Base-by-base conservation (phyloP, 1,140 invertebrate species). In the Caenorhabditis briggsae region DNA sequence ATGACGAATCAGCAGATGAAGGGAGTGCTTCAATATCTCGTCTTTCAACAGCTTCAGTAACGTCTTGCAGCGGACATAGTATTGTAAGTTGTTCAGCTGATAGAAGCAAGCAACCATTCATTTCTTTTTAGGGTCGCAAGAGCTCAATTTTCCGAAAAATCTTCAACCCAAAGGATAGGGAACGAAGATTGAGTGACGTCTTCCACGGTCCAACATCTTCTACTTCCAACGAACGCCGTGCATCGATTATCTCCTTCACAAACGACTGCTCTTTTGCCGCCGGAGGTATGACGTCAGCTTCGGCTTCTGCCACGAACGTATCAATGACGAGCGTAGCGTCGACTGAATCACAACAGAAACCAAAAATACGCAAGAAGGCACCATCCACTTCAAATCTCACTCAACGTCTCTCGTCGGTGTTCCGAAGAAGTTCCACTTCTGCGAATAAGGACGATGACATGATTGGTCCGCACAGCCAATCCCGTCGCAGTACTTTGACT, bases 61-160 rank as follows among this genome's bases (percentile, higher is more conserved):
- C n/a, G 2, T 78, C 70, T 11, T 5, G 7, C 20, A 46, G 7
- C 6, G 43, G 46, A 20, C 23, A 12, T 2, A 78, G 70, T 23
- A 23, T 78, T 78, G 70, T 78, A 12, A 46, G 7, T 16, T 70
- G 43, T 70, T 58, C 2, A 58, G 56, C 56, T 8, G n/a, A 25
- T 8, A 61, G 3, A 61, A 61, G 2, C 1, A 33, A 61, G n/a
- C 20, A 5, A 18, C 56, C 2, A 58, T n/a, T 11, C 2, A 61
- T 33, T 61, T 1, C 16, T 5, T 78, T 78, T 78, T 46, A 78
- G 70, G 46, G 70, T 20, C 70, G 70, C 9, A 48, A 50, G 20
- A 78, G 70, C 46, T 78, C 70, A 9, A 46, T 78, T 43, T 50
- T 78, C n/a, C 70, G 70, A 2, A 78, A 78, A 78, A 16, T 78